phyloP scores from a whole-genome alignment of 2,113 vertebrate genomes.

The Syngnathus typhle region DNA sequence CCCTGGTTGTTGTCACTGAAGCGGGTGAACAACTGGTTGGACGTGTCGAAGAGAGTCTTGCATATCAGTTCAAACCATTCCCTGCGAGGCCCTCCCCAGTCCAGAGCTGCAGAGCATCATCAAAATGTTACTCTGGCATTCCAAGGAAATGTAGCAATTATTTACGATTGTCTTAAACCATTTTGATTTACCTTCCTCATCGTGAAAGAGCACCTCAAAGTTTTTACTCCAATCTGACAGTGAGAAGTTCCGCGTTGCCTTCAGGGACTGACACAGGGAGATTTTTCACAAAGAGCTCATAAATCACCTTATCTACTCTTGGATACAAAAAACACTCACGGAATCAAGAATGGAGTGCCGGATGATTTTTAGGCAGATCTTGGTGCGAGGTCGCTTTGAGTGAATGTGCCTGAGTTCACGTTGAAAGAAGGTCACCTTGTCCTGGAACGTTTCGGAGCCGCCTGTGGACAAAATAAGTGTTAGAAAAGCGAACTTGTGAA shows the following conservation, averaged over 20 bases:
- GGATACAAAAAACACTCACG: slow-evolving; percentile 63
- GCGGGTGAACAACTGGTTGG: slow-evolving; percentile 88
- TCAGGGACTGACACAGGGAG: slow-evolving; percentile 77
- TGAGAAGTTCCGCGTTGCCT: slow-evolving; percentile 93
- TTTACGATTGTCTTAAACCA: not conserved
- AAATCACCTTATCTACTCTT: not conserved
- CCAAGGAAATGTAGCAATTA: not conserved
- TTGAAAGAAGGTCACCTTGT: slow-evolving; percentile 98
- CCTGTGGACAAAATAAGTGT: slow-evolving; percentile 62
- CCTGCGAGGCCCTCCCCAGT: slow-evolving; percentile 95
- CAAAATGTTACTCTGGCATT: not conserved
- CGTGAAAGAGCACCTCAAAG: slow-evolving; percentile 96
- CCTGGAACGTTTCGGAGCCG: slow-evolving; percentile 97
- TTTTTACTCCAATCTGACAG: slow-evolving; percentile 98
- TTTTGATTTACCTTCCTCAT: slow-evolving; percentile 87
- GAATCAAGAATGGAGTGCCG: slow-evolving; percentile 86
- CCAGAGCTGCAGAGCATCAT: slow-evolving; percentile 75
- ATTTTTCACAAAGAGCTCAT: not conserved
- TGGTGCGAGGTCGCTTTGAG: slow-evolving; percentile 88
- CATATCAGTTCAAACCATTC: slow-evolving; percentile 98
- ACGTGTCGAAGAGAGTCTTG: slow-evolving; percentile 92
- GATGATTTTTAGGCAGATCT: slow-evolving; percentile 89
- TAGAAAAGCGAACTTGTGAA: not conserved
- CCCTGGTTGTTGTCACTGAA: slow-evolving; percentile 97
- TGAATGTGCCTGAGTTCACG: slow-evolving; percentile 91